A percentile compares a stretch with the other conserved stretches of the same genome.
These are phyloP conservation scores for Microcebus jonahi DNA, from an alignment of 2,113 vertebrate species.

Conservation along the genomic window DNA sequence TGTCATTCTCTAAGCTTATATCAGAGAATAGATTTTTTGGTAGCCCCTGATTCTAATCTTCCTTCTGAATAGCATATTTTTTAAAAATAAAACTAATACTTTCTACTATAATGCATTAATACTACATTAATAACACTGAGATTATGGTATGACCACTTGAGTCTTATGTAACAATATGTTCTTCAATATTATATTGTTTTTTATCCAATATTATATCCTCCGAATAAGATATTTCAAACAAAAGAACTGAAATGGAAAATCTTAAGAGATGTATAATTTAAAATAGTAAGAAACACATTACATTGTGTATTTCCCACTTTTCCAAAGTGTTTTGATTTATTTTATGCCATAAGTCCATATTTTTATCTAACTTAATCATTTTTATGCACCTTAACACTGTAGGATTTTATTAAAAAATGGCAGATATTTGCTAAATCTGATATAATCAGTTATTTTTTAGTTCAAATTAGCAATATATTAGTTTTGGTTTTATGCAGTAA, in stretches of 20 bases:
- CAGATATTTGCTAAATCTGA: background rate
- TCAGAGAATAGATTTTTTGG: background rate
- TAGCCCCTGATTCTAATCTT: background rate
- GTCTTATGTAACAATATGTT: background rate
- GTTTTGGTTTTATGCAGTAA: background rate
- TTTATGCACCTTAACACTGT: background rate
- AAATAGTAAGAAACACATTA: background rate
- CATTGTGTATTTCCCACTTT: background rate
- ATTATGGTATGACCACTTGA: background rate
- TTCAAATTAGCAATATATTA: background rate
- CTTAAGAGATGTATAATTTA: background rate
- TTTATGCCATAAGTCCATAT: background rate
- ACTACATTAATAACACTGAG: background rate
- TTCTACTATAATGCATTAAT: background rate
- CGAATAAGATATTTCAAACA: background rate
- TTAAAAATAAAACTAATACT: background rate
- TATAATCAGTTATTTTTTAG: background rate
- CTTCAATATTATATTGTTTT: conserved; percentile 24
- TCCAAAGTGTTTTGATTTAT: background rate
- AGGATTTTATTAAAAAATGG: background rate
- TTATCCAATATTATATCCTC: background rate
- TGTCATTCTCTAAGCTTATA: background rate
- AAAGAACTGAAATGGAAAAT: background rate
- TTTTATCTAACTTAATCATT: background rate
- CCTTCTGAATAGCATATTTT: background rate